phyloP scores from a whole-genome alignment of 1,140 invertebrate species.

The Drosophila insularis region DNA sequence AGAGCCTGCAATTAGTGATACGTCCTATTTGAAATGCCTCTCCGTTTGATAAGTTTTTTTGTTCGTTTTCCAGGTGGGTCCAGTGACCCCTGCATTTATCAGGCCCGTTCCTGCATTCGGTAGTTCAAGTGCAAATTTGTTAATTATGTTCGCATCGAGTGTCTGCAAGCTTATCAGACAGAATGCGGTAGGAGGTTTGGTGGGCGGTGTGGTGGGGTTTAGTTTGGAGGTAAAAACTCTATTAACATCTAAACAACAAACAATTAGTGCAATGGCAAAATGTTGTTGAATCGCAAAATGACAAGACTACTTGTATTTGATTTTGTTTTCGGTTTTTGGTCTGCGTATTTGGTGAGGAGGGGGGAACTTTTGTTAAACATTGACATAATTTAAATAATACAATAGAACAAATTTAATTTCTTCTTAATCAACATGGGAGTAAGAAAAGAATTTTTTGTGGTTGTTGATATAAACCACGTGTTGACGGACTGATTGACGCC shows the following conservation, averaged over 20 bases:
- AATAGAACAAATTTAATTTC: not conserved
- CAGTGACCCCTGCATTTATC: no score
- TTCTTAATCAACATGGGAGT: not conserved
- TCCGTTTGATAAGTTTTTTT: not conserved
- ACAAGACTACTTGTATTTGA: conserved; percentile 38
- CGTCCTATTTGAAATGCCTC: no score
- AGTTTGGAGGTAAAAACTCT: conserved; percentile 8
- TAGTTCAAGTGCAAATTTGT: conserved; percentile 79
- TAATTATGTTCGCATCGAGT: conserved; percentile 71
- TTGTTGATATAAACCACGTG: conserved; percentile 45
- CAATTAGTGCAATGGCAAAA: conserved; percentile 72
- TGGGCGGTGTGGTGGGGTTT: conserved; percentile 3
- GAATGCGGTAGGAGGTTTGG: not conserved
- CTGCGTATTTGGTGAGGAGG: not conserved
- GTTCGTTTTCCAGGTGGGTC: not conserved
- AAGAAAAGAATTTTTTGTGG: conserved; percentile 19
- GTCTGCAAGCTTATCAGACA: conserved; percentile 46
- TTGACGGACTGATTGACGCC: conserved; percentile 20
- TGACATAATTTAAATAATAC: no score
- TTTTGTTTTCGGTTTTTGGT: not conserved
- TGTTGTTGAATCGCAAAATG: conserved; percentile 38
- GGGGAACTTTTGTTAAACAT: not conserved
- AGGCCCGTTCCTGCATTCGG: conserved; percentile 36
- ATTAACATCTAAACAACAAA: conserved; percentile 61
- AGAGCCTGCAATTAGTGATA: no score